Evolutionary conservation across 2,888 invertebrate species (phyloP).

Genomic region (Apodemia duryi): DNA sequence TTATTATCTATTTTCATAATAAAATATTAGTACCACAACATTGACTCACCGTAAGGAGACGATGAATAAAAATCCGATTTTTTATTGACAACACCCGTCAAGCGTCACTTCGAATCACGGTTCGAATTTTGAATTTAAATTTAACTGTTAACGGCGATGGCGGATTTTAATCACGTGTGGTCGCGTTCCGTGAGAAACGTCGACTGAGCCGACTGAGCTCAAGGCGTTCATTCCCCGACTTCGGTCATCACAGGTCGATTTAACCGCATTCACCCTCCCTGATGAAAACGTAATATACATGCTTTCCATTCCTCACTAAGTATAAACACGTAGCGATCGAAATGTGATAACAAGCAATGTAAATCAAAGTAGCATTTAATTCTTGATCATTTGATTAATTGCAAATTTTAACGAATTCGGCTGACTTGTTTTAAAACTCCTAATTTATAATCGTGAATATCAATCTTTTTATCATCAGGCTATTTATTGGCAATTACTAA

Average conservation of each 20-base stretch:
- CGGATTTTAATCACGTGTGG: conserved; percentile 41
- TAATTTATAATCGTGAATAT: not conserved
- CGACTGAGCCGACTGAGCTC: conserved; percentile 64
- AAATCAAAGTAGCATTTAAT: not conserved
- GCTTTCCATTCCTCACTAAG: conserved; percentile 10
- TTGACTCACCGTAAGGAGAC: conserved; percentile 57
- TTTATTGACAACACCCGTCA: conserved; percentile 46
- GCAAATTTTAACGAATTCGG: not conserved
- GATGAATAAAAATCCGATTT: conserved; percentile 53
- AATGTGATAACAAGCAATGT: not conserved
- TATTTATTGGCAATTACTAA: not conserved
- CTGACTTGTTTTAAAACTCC: not conserved
- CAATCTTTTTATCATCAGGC: not conserved
- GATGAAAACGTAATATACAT: conserved; percentile 1
- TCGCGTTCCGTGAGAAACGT: conserved; percentile 55
- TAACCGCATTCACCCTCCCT: conserved; percentile 1
- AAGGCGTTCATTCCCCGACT: conserved; percentile 56
- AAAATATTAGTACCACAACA: conserved; percentile 11
- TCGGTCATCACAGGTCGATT: conserved; percentile 46
- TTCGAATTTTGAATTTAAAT: conserved; percentile 33
- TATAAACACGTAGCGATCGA: conserved; percentile 9
- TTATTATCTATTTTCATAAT: conserved; percentile 22
- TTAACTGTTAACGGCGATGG: conserved; percentile 14
- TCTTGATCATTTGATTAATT: not conserved
- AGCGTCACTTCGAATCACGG: conserved; percentile 47